These are phyloP conservation scores for Syritta pipiens DNA, from an alignment of 2,888 invertebrate genomes.

Conservation along the genomic window DNA sequence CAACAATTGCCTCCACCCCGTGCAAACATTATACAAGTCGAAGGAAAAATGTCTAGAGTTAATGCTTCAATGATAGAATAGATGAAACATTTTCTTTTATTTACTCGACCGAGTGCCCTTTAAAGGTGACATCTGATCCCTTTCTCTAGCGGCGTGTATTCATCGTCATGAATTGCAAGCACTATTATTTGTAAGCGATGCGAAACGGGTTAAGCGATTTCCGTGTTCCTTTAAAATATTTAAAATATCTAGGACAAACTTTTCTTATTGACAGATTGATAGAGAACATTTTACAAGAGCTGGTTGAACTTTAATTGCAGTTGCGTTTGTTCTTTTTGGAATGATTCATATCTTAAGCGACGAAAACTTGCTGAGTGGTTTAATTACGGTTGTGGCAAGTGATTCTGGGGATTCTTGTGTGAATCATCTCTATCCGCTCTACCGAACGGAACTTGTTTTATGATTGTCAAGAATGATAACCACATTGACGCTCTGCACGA, in stretches of 20 bases:
- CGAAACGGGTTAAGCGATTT: conserved; percentile 33
- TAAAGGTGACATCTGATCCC: not conserved
- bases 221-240: conserved; percentile 20
- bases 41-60: too few species aligned
- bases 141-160: not conserved
- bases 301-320: conserved; percentile 20
- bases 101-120: conserved; percentile 9
- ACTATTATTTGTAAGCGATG: conserved; percentile 27
- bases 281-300: conserved; percentile 5
- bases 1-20: too few species aligned
- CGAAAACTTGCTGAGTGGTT: too few species aligned
- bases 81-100: too few species aligned
- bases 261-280: too few species aligned
- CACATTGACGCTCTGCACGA: not conserved
- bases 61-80: too few species aligned
- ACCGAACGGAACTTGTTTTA: not conserved
- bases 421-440: not conserved
- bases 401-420: not conserved
- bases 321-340: too few species aligned
- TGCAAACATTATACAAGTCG: too few species aligned
- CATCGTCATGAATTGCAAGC: not conserved
- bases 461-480: not conserved
- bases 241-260: too few species aligned
- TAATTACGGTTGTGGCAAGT: too few species aligned
- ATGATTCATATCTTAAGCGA: too few species aligned